Conservation (phyloP, 1,140 invertebrate species). For the Ectropis grisescens region DNA sequence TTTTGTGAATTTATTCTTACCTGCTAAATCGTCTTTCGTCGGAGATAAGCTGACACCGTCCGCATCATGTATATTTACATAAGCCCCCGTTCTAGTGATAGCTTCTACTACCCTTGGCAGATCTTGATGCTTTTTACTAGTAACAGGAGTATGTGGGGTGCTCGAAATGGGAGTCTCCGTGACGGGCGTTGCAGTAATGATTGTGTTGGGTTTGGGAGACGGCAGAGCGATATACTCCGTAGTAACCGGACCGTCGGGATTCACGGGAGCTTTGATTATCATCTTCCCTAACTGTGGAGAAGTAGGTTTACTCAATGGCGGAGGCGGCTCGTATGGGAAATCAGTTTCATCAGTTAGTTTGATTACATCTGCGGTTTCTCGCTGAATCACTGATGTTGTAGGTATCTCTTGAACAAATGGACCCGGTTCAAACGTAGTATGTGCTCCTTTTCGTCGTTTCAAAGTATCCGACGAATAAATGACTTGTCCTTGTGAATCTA, state of each 20-base stretch:
- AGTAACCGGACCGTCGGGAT: slow-evolving; percentile 68
- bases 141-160: slow-evolving; percentile 11
- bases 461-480: slow-evolving; percentile 92
- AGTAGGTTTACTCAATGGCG: slow-evolving; percentile 50
- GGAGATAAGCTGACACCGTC: slow-evolving; percentile 74
- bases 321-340: slow-evolving; percentile 44
- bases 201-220: slow-evolving; percentile 71
- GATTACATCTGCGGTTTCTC: slow-evolving; percentile 57
- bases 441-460: slow-evolving; percentile 82
- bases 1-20: slow-evolving; percentile 64
- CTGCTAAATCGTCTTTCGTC: slow-evolving; percentile 71
- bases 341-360: slow-evolving; percentile 59
- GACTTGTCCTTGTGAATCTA: slow-evolving; percentile 91
- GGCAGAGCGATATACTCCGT: slow-evolving; percentile 75
- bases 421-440: slow-evolving; percentile 88
- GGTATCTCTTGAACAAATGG: slow-evolving; percentile 78
- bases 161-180: slow-evolving; percentile 36
- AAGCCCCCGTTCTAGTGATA: slow-evolving; percentile 73
- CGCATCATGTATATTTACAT: slow-evolving; percentile 79
- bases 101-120: slow-evolving; percentile 52
- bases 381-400: slow-evolving; percentile 45
- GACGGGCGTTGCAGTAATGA: slow-evolving; percentile 67
- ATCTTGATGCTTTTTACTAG: slow-evolving; percentile 31
- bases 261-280: slow-evolving; percentile 73
- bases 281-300: slow-evolving; percentile 74